Percentiles rank a stretch among this genome's conserved stretches.
Conservation (phyloP, 2,797 vertebrate genomes). For the Rhincodon typus region DNA sequence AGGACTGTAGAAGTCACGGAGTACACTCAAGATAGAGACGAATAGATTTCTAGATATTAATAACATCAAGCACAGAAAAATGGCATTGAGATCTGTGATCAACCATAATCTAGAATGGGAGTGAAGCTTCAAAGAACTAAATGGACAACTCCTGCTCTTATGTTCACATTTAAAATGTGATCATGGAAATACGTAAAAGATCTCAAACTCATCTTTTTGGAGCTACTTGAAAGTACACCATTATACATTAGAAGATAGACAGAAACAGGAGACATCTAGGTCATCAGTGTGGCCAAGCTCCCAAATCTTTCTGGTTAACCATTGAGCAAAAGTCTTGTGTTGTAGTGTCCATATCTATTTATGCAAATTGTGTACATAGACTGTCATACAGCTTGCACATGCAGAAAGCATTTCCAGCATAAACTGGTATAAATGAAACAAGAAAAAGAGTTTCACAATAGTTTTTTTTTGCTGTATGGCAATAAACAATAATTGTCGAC, state of each 20-base stretch:
- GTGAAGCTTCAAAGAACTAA: too few species aligned
- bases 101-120: too few species aligned
- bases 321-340: background rate
- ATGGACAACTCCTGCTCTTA: too few species aligned
- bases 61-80: too few species aligned
- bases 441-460: background rate
- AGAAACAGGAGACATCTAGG: background rate
- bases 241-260: background rate
- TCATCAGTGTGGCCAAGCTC: background rate
- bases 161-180: background rate
- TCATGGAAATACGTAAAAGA: background rate
- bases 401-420: background rate
- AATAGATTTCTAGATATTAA: too few species aligned
- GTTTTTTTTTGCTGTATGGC: background rate
- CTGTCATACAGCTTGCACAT: background rate
- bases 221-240: background rate
- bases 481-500: background rate
- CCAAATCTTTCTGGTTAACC: background rate
- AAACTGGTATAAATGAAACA: background rate
- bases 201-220: background rate
- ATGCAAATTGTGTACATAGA: background rate
- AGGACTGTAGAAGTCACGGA: too few species aligned
- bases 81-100: too few species aligned
- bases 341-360: background rate
- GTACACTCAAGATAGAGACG: too few species aligned